Evolutionary conservation across 2,797 vertebrate genomes (phyloP).

Genomic region (Molossus molossus): DNA sequence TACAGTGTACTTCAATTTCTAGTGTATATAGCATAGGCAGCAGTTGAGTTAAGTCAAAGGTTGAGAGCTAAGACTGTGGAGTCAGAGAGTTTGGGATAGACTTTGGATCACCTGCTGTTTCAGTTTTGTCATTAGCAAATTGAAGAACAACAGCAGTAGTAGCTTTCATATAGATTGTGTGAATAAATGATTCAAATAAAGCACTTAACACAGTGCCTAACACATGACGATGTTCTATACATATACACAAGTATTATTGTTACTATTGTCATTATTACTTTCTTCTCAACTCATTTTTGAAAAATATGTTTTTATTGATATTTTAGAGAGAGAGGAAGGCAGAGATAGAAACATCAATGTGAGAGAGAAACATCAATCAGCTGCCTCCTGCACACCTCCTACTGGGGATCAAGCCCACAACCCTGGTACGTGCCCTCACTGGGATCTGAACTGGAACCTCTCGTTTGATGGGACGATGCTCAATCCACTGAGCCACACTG

Average conservation of each 20-base stretch:
- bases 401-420: too few relatives aligned
- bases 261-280: not conserved
- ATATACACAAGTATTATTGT: not conserved
- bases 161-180: not conserved
- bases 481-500: too few relatives aligned
- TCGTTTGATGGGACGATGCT: too few relatives aligned
- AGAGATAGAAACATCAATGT: too few relatives aligned
- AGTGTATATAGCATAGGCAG: not conserved
- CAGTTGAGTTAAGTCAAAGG: not conserved
- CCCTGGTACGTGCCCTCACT: too few relatives aligned
- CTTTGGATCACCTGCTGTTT: not conserved
- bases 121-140: not conserved
- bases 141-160: too few relatives aligned
- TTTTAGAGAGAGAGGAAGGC: too few relatives aligned
- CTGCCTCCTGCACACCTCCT: too few relatives aligned
- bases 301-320: too few relatives aligned
- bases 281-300: not conserved
- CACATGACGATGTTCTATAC: not conserved
- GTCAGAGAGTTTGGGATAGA: not conserved
- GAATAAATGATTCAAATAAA: not conserved
- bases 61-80: not conserved
- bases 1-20: not conserved
- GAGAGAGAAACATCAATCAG: too few relatives aligned
- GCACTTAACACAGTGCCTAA: not conserved
- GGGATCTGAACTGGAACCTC: too few relatives aligned